Base-by-base conservation (phyloP, 2,797 vertebrate genomes). In the Manis javanica region DNA sequence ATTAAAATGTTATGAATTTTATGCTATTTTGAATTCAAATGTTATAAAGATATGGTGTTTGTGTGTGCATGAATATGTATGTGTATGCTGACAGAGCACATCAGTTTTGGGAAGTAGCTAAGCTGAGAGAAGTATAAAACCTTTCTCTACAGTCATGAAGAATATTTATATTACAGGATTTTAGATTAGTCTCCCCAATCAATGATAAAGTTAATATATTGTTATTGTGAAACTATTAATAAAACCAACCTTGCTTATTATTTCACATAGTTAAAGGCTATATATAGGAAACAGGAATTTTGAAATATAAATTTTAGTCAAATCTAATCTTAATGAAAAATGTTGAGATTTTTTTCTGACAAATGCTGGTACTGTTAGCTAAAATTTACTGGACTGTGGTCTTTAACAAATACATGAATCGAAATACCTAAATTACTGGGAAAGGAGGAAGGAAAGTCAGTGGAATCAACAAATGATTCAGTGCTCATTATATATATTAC, bases 301-400 rank as follows among this genome's bases (percentile, higher is more conserved):
- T 24, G 23, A 94, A 68, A 31, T 53, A 24, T 5, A 61, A 26
- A 63, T 66, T 59, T 95, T 59, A 72, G 49, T 15, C 9, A 63
- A 69, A 86, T 34, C 19, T 63, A 78, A 79, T 31, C 93, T 77
- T 93, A 90, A 64, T 59, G 69, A 12, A 61, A 91, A 87, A 16
- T 63, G 18, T 39, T 88, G 23, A 61, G 29, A n/a, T 7, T 51
- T 69, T 51, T 69, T 88, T 74, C 66, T 42, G 14, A 19, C 3
- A 81, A 57, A 7, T 81, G 6, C 3, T 85, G 29, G 71, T 34
- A 91, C 49, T 84, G 7, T 53, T 68, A 69, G 5, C 29, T 89
- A 89, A 90, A 89, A 42, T 75, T 78, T 71, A 93, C 2, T 75
- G 9, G 74, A 7, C 5, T 85, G 46, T 55, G 11, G 69, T 95